These are phyloP conservation scores for Ischnus inquisitorius DNA, from an alignment of 2,888 invertebrate genomes.

Conservation along the genomic window DNA sequence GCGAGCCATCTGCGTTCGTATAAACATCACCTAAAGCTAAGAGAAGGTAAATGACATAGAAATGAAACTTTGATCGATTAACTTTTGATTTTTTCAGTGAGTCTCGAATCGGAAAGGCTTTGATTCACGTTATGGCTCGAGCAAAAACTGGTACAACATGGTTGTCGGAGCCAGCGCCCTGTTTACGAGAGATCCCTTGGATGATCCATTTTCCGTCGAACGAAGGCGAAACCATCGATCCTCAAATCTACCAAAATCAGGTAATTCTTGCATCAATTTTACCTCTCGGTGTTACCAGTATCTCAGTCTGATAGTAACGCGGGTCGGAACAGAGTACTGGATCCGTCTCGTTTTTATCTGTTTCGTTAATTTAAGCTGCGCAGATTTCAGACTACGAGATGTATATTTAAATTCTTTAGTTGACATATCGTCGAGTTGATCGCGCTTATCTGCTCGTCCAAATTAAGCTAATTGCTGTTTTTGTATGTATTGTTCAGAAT, in stretches of 20 bases:
- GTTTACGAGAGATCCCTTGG: constrained; percentile 74
- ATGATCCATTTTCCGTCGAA: constrained; percentile 71
- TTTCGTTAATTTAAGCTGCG: not conserved
- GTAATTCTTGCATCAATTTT: constrained; percentile 11
- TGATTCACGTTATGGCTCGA: constrained; percentile 76
- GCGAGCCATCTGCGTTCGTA: constrained; percentile 53
- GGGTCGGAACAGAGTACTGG: not conserved
- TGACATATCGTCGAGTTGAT: not conserved
- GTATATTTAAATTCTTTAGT: not conserved
- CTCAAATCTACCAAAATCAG: constrained; percentile 49
- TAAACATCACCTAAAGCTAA: not conserved
- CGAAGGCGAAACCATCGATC: constrained; percentile 56
- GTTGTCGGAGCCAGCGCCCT: constrained; percentile 77
- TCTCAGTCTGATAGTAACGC: not conserved
- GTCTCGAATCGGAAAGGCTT: constrained; percentile 72
- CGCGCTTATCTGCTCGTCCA: not conserved
- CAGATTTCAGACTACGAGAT: not conserved
- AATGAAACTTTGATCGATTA: not conserved
- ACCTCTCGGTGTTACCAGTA: not conserved
- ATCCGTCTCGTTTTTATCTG: no score
- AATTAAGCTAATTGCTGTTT: not conserved
- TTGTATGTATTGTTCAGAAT: constrained; percentile 12
- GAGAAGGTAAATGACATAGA: no score
- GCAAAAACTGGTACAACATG: constrained; percentile 78
- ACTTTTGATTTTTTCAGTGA: constrained; percentile 53